A percentile compares a stretch with the other conserved stretches of the same genome.
phyloP scores from a whole-genome alignment of 2,888 invertebrate genomes.

The Drosophila prolongata region DNA sequence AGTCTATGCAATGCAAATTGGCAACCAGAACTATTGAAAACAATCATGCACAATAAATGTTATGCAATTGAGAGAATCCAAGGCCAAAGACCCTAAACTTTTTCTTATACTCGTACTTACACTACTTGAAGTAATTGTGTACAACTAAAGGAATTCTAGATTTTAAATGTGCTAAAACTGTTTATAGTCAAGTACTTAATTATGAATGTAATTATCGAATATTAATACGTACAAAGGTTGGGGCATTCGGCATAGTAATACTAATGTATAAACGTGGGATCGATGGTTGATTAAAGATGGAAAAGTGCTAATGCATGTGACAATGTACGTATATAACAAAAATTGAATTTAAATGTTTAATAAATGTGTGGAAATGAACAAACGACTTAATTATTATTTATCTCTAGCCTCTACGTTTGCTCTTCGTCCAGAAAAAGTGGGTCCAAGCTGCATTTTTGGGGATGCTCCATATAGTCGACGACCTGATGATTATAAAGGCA shows the following conservation, averaged over 20 bases:
- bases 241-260: constrained; percentile 40
- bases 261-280: constrained; percentile 35
- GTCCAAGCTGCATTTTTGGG: constrained; percentile 54
- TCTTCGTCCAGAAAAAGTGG: constrained; percentile 55
- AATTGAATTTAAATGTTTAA: constrained; percentile 79
- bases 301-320: constrained; percentile 53
- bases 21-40: constrained; percentile 53
- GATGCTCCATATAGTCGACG: constrained; percentile 34
- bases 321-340: constrained; percentile 66
- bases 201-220: constrained; percentile 70
- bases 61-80: constrained; percentile 48
- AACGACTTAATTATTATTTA: constrained; percentile 7
- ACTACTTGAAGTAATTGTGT: constrained; percentile 75
- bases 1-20: constrained; percentile 65
- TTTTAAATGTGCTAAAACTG: constrained; percentile 74
- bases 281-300: constrained; percentile 35
- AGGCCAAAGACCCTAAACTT: constrained; percentile 54
- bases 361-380: constrained; percentile 75
- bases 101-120: constrained; percentile 65
- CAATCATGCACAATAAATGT: constrained; percentile 77
- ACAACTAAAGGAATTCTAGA: constrained; percentile 58
- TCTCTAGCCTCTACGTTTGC: constrained; percentile 2
- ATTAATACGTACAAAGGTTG: constrained; percentile 63
- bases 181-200: constrained; percentile 70
- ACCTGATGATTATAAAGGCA: constrained; percentile 37